These are phyloP conservation scores for Leptopterna dolabrata DNA, from an alignment of 2,888 invertebrate species.

Conservation along the genomic window DNA sequence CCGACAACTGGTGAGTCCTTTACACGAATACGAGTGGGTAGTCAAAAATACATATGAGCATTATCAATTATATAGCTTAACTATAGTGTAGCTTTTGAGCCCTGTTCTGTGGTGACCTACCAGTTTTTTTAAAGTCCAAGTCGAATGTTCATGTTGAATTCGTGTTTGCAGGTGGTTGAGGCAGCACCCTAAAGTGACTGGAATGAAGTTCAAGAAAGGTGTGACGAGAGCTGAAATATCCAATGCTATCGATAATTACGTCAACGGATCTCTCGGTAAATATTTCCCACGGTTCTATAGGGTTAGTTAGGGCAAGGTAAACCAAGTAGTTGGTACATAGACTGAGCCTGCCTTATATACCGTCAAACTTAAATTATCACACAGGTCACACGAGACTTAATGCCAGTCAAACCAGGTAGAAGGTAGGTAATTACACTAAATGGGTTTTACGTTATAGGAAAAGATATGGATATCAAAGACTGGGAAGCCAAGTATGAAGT, in stretches of 20 bases:
- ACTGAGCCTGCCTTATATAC: too few species aligned
- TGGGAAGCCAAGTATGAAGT: slow-evolving; percentile 82
- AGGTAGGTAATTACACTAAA: too few species aligned
- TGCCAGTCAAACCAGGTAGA: too few species aligned
- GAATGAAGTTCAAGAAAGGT: slow-evolving; percentile 86
- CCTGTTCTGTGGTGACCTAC: too few species aligned
- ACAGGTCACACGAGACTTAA: too few species aligned
- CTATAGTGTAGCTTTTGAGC: too few species aligned
- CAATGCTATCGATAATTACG: slow-evolving; percentile 95
- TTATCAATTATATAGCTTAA: too few species aligned
- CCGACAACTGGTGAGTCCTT: slow-evolving; percentile 84
- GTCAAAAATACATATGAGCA: too few species aligned
- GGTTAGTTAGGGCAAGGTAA: too few species aligned
- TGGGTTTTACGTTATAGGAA: slow-evolving; percentile 68
- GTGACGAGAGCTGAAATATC: slow-evolving; percentile 92
- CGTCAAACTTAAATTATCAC: too few species aligned
- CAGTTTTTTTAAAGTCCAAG: too few species aligned
- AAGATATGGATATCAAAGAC: slow-evolving; percentile 82
- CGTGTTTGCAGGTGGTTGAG: slow-evolving; percentile 81
- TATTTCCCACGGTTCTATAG: background rate
- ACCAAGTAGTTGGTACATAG: too few species aligned
- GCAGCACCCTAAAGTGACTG: slow-evolving; percentile 86
- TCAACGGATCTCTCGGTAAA: slow-evolving; percentile 87
- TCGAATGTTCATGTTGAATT: background rate
- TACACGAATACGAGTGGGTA: background rate